Base-by-base conservation (phyloP, 2,888 invertebrate genomes). In the Punctoribates punctum region DNA sequence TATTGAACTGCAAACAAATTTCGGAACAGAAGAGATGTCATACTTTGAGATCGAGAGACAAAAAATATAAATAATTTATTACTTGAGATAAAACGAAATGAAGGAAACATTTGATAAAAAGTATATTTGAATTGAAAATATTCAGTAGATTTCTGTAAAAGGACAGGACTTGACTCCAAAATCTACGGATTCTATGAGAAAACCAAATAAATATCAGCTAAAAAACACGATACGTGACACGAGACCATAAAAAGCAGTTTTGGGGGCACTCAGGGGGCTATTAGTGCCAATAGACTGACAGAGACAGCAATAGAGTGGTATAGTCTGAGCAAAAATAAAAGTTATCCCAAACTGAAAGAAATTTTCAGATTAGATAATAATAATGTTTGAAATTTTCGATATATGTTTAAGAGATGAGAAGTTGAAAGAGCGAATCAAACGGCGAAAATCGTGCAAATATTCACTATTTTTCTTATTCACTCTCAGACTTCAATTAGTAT, bases 401-500 rank as follows among this genome's bases (percentile, higher is more conserved):
- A n/a, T 60, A 60, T 60, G 20, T 25, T 60, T 60, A 60, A 9
- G 25, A 25, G 25, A 20, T 3, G 9, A 9, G 8, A 42, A 6
- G 6, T 42, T 6, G 6, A 54, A 11, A 11, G 54, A 20, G 20
- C n/a, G n/a, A n/a, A n/a, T 54, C 25, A 25, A 60, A 60, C 8
- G 60, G 25, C 60, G 25, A 60, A 60, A 60, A 15, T 60, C 60
- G 60, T 60, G 60, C 60, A 60, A 8, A 60, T 23, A 60, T 60
- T 17, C 27, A 8, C 60, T 60, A 60, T 60, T 60, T 60, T 60
- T 60, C 60, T 25, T 60, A 20, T 54, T 17, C 54, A n/a, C 8
- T 25, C 60, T 25, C 5, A 25, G n/a, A 25, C 60, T 4, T 20
- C 60, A 60, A 60, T 60, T 60, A 60, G 60, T 60, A 60, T 60